Base-by-base conservation (phyloP, 1,140 invertebrate species). In the Bombus sibiricus region DNA sequence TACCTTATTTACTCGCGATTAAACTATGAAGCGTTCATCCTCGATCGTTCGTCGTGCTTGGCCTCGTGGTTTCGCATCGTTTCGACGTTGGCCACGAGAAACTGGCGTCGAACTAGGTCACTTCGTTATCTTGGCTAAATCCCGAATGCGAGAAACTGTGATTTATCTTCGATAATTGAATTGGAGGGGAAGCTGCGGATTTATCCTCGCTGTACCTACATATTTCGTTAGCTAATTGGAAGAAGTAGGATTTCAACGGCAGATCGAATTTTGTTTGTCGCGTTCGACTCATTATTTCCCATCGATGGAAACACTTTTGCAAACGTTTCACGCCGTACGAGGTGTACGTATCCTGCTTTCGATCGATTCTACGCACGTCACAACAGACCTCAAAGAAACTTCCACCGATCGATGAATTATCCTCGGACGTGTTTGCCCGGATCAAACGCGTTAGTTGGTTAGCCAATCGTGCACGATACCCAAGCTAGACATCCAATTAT, bases 1-100 rank as follows among this genome's bases (percentile, higher is more conserved):
- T 34, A 13, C 59, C 78, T 77, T 83, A 88, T 83, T 88, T 81
- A 59, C 68, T 78, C 64, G 81, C 74, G 69, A 76, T 69, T 66
- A 86, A 87, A 76, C 72, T 75, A 53, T 78, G 12, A 32, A 18
- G 25, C 68, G 86, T 82, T 66, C 66, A 39, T 53, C 43, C 22
- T 25, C 22, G 34, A 39, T 18, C 8, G 15, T 13, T 18, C 3
- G 41, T 9, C 18, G 59, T 28, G 4, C n/a, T 62, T 13, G n/a
- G 34, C 12, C 25, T 64, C n/a, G 62, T 25, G 41, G 34, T 41
- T 32, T 32, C 66, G 15, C 77, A n/a, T 41, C n/a, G 47, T 53
- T 34, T 79, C 62, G 39, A 37, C 47, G 18, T 53, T 22, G 47
- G 47, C 47, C 47, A 22, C 47, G 47, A 53, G 47, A 53, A 53